phyloP scores from a whole-genome alignment of 30 jellyfish, hydroid and myxozoan genomes.

The Aurelia aurita region DNA sequence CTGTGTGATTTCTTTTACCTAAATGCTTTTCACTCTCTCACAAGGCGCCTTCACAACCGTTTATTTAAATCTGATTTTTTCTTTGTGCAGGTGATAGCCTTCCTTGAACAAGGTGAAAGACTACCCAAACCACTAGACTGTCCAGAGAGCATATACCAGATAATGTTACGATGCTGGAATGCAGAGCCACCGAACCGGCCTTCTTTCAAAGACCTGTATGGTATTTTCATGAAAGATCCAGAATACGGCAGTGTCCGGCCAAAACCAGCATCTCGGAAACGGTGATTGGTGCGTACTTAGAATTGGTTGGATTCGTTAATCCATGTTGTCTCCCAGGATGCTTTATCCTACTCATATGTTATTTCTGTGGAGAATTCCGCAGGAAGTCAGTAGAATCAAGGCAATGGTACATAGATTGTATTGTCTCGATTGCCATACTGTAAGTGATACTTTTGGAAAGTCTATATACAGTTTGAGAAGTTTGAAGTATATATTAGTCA shows the following conservation, averaged over 20 bases:
- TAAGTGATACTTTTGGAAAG: too few species aligned
- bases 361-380: too few species aligned
- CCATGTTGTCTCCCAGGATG: neutral
- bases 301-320: neutral
- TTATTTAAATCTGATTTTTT: neutral
- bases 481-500: too few species aligned
- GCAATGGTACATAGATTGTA: too few species aligned
- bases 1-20: too few species aligned
- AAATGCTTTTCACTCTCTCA: too few species aligned
- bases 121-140: slow-evolving; percentile 78
- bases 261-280: slow-evolving; percentile 6
- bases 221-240: slow-evolving; percentile 88
- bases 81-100: slow-evolving; percentile 73
- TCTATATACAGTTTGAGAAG: too few species aligned
- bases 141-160: slow-evolving; percentile 82
- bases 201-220: slow-evolving; percentile 79
- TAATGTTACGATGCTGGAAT: slow-evolving; percentile 91
- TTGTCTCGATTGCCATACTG: too few species aligned
- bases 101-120: slow-evolving; percentile 87
- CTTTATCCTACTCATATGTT: too few species aligned
- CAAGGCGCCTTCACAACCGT: too few species aligned
- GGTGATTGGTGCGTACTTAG: neutral
- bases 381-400: too few species aligned
- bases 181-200: slow-evolving; percentile 91
- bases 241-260: slow-evolving; percentile 82